Evolutionary conservation across 1,140 invertebrate genomes (phyloP).

Genomic region (Cydia strobilella): DNA sequence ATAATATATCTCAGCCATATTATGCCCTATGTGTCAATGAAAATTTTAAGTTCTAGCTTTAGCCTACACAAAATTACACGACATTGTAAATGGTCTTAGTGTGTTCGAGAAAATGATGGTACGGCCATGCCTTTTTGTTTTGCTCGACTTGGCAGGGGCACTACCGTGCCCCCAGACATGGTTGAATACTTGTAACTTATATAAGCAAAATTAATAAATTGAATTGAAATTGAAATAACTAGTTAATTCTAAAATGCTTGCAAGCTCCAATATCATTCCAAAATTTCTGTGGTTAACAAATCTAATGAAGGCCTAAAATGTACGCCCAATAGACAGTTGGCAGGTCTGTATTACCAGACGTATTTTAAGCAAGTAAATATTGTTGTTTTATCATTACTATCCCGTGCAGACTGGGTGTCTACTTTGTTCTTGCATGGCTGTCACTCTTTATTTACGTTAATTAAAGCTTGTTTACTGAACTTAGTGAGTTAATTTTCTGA

Average conservation of each 20-base stretch:
- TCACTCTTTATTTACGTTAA: constrained; percentile 26
- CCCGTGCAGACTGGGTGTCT: neutral
- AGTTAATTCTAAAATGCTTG: neutral
- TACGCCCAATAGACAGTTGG: neutral
- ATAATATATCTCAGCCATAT: too few relatives aligned
- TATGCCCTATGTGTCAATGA: too few relatives aligned
- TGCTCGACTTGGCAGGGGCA: too few relatives aligned
- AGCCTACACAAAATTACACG: too few relatives aligned
- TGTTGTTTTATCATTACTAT: constrained; percentile 23
- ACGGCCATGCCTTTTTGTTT: too few relatives aligned
- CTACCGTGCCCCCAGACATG: too few relatives aligned
- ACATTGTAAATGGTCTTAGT: too few relatives aligned
- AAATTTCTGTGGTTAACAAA: neutral
- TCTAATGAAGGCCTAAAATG: neutral
- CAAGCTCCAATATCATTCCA: neutral
- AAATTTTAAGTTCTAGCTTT: too few relatives aligned
- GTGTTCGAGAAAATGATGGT: too few relatives aligned
- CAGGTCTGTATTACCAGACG: neutral
- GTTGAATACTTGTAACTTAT: neutral
- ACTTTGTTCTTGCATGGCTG: constrained; percentile 21
- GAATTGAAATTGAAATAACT: too few relatives aligned
- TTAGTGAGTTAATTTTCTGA: constrained; percentile 5
- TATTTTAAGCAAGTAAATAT: neutral
- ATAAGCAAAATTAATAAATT: too few relatives aligned
- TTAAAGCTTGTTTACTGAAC: constrained; percentile 19